Evolutionary conservation across 2,797 vertebrate genomes (phyloP).

Genomic region (Forpus xanthops): DNA sequence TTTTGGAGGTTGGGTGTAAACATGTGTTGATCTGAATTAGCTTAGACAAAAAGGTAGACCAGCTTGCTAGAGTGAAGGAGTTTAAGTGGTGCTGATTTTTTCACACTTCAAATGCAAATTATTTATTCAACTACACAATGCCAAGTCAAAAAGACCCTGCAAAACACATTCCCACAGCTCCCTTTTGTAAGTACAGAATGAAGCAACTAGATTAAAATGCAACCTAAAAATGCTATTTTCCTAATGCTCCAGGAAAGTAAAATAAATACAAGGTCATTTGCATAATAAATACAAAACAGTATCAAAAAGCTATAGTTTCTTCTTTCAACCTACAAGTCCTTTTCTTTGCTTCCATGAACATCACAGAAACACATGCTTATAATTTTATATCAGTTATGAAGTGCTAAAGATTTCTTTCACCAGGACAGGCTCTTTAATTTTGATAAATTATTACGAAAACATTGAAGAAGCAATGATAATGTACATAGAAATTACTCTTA

Average conservation of each 20-base stretch:
- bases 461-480: not conserved
- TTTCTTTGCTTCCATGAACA: not conserved
- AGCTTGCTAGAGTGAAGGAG: not conserved
- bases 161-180: not conserved
- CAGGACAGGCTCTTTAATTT: not conserved
- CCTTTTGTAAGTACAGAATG: not conserved
- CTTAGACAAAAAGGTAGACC: not conserved
- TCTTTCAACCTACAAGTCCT: not conserved
- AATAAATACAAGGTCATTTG: not conserved
- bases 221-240: not conserved
- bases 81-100: not conserved
- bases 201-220: not conserved
- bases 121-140: constrained; percentile 11
- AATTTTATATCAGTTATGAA: not conserved
- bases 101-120: constrained; percentile 35
- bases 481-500: not conserved
- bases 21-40: not conserved
- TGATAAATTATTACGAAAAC: not conserved
- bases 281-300: not conserved
- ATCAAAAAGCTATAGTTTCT: not conserved
- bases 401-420: not conserved
- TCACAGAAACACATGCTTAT: not conserved
- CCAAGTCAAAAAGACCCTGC: not conserved
- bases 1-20: not conserved
- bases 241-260: not conserved